These are phyloP conservation scores for Polydrusus cervinus DNA, from an alignment of 2,888 invertebrate genomes.

Conservation along the genomic window DNA sequence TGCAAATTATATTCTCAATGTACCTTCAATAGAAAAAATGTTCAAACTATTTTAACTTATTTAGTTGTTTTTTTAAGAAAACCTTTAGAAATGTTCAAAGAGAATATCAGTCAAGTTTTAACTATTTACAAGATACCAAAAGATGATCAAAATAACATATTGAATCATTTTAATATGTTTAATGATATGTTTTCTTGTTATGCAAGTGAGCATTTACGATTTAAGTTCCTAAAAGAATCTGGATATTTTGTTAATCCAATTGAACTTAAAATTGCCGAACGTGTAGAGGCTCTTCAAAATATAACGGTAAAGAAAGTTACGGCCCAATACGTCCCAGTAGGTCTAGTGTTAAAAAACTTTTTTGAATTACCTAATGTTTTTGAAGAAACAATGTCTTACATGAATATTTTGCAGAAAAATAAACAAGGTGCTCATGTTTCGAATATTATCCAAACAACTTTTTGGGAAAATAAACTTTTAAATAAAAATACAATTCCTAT, in stretches of 20 bases:
- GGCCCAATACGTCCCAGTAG: neutral
- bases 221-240: neutral
- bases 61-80: neutral
- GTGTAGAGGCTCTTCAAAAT: neutral
- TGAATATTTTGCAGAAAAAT: neutral
- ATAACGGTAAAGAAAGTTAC: neutral
- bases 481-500: slow-evolving; percentile 20
- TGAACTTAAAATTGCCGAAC: slow-evolving; percentile 8
- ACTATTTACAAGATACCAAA: neutral
- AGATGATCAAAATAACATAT: neutral
- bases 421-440: neutral
- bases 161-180: no score
- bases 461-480: slow-evolving; percentile 17
- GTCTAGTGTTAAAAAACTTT: no score
- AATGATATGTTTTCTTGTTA: neutral
- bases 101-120: neutral
- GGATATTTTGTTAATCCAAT: neutral
- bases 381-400: slow-evolving; percentile 16
- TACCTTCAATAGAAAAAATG: neutral
- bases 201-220: neutral
- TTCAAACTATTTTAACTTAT: neutral
- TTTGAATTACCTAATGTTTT: no score
- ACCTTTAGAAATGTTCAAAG: neutral
- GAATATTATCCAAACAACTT: slow-evolving; percentile 14
- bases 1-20: slow-evolving; percentile 1